Evolutionary conservation across 2,113 vertebrate genomes (phyloP).

Genomic region (Nymphicus hollandicus): DNA sequence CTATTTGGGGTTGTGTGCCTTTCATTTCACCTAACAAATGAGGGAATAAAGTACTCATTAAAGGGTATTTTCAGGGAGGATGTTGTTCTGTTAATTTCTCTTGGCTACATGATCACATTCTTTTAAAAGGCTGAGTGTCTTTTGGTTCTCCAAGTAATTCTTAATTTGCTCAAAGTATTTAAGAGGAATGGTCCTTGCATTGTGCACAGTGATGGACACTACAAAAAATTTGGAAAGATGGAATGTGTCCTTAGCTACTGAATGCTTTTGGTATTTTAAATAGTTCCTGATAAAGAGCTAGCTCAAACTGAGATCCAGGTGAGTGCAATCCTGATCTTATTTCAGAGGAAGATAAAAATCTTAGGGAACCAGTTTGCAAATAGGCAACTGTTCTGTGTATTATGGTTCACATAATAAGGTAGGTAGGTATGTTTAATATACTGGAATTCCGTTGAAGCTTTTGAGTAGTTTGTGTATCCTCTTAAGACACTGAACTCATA

Average conservation of each 20-base stretch:
- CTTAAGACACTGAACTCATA: not conserved
- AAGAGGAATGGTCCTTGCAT: not conserved
- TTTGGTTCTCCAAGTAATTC: not conserved
- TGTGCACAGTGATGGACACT: not conserved
- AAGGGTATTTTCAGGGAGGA: not conserved
- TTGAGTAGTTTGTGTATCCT: not conserved
- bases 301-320: not conserved
- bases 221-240: not conserved
- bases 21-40: not conserved
- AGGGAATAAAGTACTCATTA: not conserved
- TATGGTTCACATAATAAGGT: not conserved
- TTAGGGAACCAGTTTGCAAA: not conserved
- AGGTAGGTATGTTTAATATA: not conserved
- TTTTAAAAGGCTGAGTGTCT: not conserved
- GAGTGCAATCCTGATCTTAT: not conserved
- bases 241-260: not conserved
- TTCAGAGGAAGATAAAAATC: not conserved
- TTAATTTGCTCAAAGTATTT: not conserved
- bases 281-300: not conserved
- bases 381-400: not conserved
- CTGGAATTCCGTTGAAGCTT: rapidly evolving
- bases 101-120: not conserved
- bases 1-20: not conserved
- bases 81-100: not conserved
- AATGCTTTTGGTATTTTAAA: not conserved